phyloP scores from a whole-genome alignment of 30 jellyfish, hydroid and myxozoan genomes.

The Chrysaora quinquecirrha region DNA sequence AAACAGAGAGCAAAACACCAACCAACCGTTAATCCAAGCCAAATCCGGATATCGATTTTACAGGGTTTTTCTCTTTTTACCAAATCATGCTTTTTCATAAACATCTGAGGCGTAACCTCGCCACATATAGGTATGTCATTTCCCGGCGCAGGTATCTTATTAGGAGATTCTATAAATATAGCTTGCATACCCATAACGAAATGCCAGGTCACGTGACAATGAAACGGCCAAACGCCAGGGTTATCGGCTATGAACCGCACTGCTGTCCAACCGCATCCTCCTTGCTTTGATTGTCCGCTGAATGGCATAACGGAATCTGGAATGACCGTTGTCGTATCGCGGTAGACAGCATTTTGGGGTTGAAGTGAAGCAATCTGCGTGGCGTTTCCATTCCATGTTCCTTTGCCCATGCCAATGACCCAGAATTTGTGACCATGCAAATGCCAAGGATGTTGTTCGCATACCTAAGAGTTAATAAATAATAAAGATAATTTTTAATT shows the following conservation, averaged over 20 bases:
- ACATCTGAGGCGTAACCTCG: conserved; percentile 51
- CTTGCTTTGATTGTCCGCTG: conserved; percentile 58
- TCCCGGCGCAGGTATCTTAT: conserved; percentile 49
- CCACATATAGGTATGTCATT: conserved; percentile 64
- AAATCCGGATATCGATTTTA: conserved; percentile 2
- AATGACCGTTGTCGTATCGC: conserved; percentile 70
- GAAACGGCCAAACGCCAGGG: conserved; percentile 77
- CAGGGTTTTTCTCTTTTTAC: not conserved
- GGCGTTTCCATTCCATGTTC: conserved; percentile 67
- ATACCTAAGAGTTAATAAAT: no score
- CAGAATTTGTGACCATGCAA: conserved; percentile 65
- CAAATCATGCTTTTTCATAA: conserved; percentile 6
- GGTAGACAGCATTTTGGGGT: conserved; percentile 18
- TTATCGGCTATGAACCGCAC: conserved; percentile 61
- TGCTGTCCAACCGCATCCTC: conserved; percentile 72
- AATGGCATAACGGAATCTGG: conserved; percentile 63
- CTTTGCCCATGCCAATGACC: conserved; percentile 63
- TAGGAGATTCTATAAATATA: conserved; percentile 33
- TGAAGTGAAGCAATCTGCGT: conserved; percentile 54
- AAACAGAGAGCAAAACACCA: conserved; percentile 46
- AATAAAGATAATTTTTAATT: no score
- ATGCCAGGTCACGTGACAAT: conserved; percentile 77
- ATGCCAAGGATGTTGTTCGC: conserved; percentile 77
- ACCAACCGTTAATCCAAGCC: conserved; percentile 52
- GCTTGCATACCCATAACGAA: conserved; percentile 68